Evolutionary conservation across 2,888 invertebrate species (phyloP), one percentile per base, ranked within the genome.

Genomic region (Cosmia pyralina): DNA sequence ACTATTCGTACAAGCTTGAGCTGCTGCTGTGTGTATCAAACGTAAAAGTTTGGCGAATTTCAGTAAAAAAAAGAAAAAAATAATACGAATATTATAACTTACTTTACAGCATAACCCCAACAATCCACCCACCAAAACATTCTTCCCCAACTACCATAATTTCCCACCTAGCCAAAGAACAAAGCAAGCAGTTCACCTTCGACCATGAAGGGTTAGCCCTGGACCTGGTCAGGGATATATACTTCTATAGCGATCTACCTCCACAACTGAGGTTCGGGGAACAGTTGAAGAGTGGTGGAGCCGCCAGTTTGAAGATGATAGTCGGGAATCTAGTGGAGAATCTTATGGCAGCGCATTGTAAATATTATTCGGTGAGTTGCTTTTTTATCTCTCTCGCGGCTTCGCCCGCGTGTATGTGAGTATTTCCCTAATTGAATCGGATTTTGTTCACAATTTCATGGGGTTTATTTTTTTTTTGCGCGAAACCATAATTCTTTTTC

Each of bases 261-360:
- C 83, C 89, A 0, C 93, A 93, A 70, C 69, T 95, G 82, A 92
- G 85, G 57, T 75, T 65, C 3, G 90, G 90, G 0, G 87, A 83
- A 0, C 70, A 62, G 2, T 34, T 90, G 53, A 11, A 22, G 17
- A 11, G 13, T 22, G 34, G 10, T 77, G 77, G 0, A 82, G 74
- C 0, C 79, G 91, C 90, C 0, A 84, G 88, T 13, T 71, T 95
- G 75, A 90, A 82, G 62, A 83, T 87, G 6, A 81, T 92, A 0
- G 84, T 96, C 0, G 92, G 91, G 0, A 93, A 93, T 73, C 70
- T 96, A 38, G 84, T 93, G 77, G 89, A 86, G n/a, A 90, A 86
- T 17, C 88, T 98, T 41, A 93, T 97, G 88, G 94, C 97, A 6
- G 96, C 97, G 2, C 96, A 97, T 75, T 97, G 97, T 66, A 98